These are phyloP conservation scores for Drosophila busckii DNA, from an alignment of 1,140 invertebrate species.

Conservation along the genomic window DNA sequence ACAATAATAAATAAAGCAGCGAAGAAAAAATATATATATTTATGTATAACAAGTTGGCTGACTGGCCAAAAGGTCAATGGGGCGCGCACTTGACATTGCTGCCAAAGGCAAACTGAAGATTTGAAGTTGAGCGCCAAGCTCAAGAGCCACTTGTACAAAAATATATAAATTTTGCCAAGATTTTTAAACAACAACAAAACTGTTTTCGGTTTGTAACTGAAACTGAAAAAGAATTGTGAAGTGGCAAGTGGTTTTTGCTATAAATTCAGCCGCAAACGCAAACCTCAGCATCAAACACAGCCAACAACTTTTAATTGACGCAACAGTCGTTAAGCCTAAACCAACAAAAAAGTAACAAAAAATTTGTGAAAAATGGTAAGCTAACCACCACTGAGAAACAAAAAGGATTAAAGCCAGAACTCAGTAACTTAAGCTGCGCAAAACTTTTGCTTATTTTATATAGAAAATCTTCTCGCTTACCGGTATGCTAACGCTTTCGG, in stretches of 20 bases:
- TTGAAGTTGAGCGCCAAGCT: slow-evolving; percentile 3
- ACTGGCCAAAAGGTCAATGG: slow-evolving; percentile 57
- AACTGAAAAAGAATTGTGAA: slow-evolving; percentile 3
- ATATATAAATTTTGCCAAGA: slow-evolving; percentile 25
- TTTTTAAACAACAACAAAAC: slow-evolving; percentile 42
- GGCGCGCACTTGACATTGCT: slow-evolving; percentile 59
- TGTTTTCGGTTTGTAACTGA: slow-evolving; percentile 13
- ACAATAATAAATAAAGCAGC: slow-evolving; percentile 13
- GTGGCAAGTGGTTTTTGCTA: slow-evolving; percentile 39
- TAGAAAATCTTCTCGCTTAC: slow-evolving; percentile 68
- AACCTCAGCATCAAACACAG: slow-evolving; percentile 64
- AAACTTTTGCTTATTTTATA: background rate
- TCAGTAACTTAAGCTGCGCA: background rate
- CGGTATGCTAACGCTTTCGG: slow-evolving; percentile 53
- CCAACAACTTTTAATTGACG: slow-evolving; percentile 64
- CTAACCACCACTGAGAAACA: background rate
- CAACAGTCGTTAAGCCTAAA: slow-evolving; percentile 37
- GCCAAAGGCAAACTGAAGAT: slow-evolving; percentile 36
- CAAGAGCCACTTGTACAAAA: slow-evolving; percentile 23
- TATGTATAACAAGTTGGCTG: background rate
- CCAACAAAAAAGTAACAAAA: slow-evolving; percentile 6
- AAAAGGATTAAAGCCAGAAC: background rate
- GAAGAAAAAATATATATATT: slow-evolving; percentile 11
- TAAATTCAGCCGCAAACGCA: slow-evolving; percentile 43
- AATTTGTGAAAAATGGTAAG: slow-evolving; percentile 31